These are phyloP conservation scores for Allobates femoralis DNA, from an alignment of 2,797 vertebrate species.

Conservation along the genomic window DNA sequence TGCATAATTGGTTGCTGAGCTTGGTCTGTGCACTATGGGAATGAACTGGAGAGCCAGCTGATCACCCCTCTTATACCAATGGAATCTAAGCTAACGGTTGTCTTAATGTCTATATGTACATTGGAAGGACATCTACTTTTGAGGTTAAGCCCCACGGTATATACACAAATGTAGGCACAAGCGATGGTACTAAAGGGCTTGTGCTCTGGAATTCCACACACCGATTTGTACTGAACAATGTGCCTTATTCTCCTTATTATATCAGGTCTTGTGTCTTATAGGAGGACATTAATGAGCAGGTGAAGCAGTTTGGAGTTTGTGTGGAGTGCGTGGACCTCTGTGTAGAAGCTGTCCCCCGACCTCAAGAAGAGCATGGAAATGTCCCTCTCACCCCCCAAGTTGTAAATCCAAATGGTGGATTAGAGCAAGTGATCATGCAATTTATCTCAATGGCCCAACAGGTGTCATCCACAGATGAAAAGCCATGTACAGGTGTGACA, in stretches of 20 bases:
- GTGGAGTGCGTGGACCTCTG: constrained; percentile 87
- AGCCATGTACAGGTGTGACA: constrained; percentile 23
- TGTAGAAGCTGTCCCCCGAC: constrained; percentile 81
- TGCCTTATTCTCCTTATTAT: not conserved
- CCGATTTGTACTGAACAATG: not conserved
- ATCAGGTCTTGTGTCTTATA: constrained; percentile 64
- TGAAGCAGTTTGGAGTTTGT: constrained; percentile 88
- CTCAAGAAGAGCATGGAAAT: constrained; percentile 69
- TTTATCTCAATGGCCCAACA: constrained; percentile 25
- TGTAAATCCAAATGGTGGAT: constrained; percentile 69
- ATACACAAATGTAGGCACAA: not conserved
- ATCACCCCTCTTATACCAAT: too few relatives aligned
- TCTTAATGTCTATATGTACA: not conserved
- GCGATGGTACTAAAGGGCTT: not conserved
- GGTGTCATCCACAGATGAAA: not conserved
- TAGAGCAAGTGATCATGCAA: constrained; percentile 78
- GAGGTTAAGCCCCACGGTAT: not conserved
- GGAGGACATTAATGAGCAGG: constrained; percentile 90
- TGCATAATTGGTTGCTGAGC: too few relatives aligned
- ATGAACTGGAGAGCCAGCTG: too few relatives aligned
- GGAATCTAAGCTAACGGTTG: not conserved
- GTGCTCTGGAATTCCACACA: not conserved
- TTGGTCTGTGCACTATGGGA: too few relatives aligned
- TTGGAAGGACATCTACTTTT: not conserved
- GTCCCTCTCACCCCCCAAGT: constrained; percentile 69